Evolutionary conservation across 2,797 vertebrate species (phyloP), one percentile per base, ranked within the genome.

Genomic region (Phataginus tricuspis): DNA sequence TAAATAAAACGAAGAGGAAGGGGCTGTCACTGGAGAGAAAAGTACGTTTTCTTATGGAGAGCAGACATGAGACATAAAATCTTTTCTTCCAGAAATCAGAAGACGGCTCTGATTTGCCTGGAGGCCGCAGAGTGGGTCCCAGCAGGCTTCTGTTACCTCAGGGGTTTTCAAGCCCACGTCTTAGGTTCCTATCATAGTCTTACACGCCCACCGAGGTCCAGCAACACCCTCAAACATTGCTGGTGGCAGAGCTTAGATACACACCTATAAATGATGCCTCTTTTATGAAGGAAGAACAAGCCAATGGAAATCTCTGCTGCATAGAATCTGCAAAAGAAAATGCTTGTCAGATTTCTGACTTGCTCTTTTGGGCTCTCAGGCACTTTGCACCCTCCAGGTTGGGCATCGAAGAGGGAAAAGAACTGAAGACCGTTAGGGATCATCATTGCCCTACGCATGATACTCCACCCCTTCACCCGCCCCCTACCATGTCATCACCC

Each of bases 241-340:
- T 6, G 31, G 11, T 2, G 19, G 53, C 4, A n/a, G 27, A 19
- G 57, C 75, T 16, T 55, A 18, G 7, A 77, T 71, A 98, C 98
- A 94, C 91, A 99, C 99, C 99, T 99, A 97, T 99, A 99, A 98
- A 99, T 99, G 95, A 99, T 96, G 90, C 99, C 99, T 98, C 99
- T 99, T 98, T 98, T 98, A 98, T 99, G 99, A 96, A 99, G 98
- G 97, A 99, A 99, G 98, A 99, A 99, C 78, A 99, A 98, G 5
- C 99, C 99, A 53, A 99, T 98, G 96, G 99, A 99, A 93, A 99
- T 99, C 99, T 99, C 99, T 97, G 99, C 99, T 96, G 99, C 99
- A 85, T 99, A 99, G 98, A 99, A 99, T 98, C 99, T 99, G 99
- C 71, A 99, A 98, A 79, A 77, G 86, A 87, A 87, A 96, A 25